These are phyloP conservation scores for Rostratula benghalensis DNA, from an alignment of 2,113 vertebrate species.

Conservation along the genomic window DNA sequence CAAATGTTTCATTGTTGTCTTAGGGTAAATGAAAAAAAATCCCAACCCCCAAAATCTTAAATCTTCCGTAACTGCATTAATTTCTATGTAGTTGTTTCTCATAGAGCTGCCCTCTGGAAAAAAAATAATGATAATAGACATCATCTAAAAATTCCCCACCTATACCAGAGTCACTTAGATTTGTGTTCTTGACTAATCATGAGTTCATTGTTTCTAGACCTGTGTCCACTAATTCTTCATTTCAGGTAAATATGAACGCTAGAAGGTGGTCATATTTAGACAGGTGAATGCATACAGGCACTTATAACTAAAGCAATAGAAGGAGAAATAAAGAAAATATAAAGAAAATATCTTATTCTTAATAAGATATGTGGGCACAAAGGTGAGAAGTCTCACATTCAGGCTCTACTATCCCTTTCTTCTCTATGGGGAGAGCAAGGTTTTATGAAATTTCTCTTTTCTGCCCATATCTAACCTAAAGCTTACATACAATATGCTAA, in stretches of 20 bases:
- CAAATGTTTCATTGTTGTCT: neutral
- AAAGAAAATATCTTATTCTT: neutral
- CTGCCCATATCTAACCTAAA: neutral
- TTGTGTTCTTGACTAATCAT: neutral
- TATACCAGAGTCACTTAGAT: neutral
- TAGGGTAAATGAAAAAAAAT: neutral
- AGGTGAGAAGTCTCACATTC: neutral
- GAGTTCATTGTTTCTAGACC: neutral
- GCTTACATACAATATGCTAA: neutral
- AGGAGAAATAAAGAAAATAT: neutral
- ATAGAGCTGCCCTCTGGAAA: neutral
- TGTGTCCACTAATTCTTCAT: neutral
- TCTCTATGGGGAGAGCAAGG: neutral
- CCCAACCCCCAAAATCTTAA: neutral
- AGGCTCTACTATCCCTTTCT: neutral
- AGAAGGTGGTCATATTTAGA: neutral
- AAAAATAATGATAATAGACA: neutral
- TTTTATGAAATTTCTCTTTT: neutral
- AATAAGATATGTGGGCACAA: neutral
- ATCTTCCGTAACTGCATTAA: accelerated
- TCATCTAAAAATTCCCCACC: neutral
- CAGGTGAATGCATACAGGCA: neutral
- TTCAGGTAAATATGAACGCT: neutral
- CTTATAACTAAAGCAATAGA: neutral
- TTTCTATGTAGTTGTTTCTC: neutral